These are phyloP conservation scores for Cydia amplana DNA, from an alignment of 1,140 invertebrate genomes.

Conservation along the genomic window DNA sequence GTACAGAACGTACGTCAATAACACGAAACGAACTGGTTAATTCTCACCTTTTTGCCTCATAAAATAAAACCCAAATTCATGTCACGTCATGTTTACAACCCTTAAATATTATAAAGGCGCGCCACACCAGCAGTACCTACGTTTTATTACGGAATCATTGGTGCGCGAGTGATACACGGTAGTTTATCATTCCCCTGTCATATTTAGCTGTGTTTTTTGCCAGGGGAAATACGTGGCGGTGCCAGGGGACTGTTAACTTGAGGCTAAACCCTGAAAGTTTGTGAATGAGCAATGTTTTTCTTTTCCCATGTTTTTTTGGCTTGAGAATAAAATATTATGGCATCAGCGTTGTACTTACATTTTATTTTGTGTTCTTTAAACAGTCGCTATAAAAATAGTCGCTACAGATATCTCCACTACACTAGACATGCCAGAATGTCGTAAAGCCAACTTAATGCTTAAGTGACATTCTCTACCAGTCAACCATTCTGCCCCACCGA, in stretches of 20 bases:
- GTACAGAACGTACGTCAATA: not conserved
- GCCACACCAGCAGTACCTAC: not conserved
- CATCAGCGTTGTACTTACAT: not conserved
- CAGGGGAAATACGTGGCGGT: not conserved
- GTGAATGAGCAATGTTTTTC: constrained; percentile 5
- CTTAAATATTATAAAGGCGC: constrained; percentile 22
- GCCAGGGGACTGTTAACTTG: constrained; percentile 16
- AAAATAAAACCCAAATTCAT: constrained; percentile 23
- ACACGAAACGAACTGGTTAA: constrained; percentile 11
- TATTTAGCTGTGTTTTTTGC: constrained; percentile 20
- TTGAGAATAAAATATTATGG: not conserved
- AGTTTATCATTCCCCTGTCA: constrained; percentile 28
- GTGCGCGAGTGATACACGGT: constrained; percentile 21
- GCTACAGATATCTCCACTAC: too few relatives aligned
- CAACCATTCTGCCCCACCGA: too few relatives aligned
- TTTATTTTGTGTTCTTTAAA: not conserved
- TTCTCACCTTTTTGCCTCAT: constrained; percentile 9
- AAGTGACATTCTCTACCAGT: too few relatives aligned
- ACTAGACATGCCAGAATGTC: too few relatives aligned
- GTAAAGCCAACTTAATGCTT: too few relatives aligned
- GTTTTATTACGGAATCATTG: constrained; percentile 26
- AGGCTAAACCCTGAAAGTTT: not conserved
- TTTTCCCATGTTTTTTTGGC: not conserved
- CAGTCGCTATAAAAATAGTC: not conserved
- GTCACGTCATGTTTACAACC: constrained; percentile 25